Evolutionary conservation across 2,888 invertebrate species (phyloP).

Genomic region (Tipula helvola): DNA sequence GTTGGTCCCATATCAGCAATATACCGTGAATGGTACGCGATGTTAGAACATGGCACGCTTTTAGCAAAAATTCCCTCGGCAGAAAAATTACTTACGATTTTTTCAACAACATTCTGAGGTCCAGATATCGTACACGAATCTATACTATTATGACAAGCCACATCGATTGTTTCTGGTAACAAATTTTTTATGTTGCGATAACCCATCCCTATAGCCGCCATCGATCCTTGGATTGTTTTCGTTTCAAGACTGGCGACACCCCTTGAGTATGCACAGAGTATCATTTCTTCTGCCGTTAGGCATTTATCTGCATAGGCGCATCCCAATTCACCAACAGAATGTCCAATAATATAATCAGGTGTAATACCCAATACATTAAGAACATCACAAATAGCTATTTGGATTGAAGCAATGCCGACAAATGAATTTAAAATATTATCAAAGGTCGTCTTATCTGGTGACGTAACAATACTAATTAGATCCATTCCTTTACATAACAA

Average conservation of each 20-base stretch:
- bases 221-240: constrained; percentile 58
- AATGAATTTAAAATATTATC: constrained; percentile 57
- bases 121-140: constrained; percentile 88
- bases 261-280: constrained; percentile 71
- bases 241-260: constrained; percentile 65
- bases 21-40: constrained; percentile 81
- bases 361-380: constrained; percentile 45
- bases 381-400: constrained; percentile 52
- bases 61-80: constrained; percentile 65
- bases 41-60: constrained; percentile 73
- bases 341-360: constrained; percentile 70
- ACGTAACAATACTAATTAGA: constrained; percentile 51
- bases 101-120: constrained; percentile 52
- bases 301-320: constrained; percentile 93
- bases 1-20: constrained; percentile 57
- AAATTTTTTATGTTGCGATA: constrained; percentile 42
- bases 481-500: constrained; percentile 49
- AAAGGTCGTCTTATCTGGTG: constrained; percentile 45
- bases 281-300: constrained; percentile 75
- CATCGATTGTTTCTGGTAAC: constrained; percentile 63
- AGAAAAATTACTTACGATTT: constrained; percentile 52
- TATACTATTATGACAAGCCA: constrained; percentile 78
- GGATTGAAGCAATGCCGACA: constrained; percentile 58
- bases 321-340: constrained; percentile 89
- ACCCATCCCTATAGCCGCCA: constrained; percentile 75